Base-by-base conservation (phyloP, 1,140 invertebrate species). In the Adoxophyes honmai region DNA sequence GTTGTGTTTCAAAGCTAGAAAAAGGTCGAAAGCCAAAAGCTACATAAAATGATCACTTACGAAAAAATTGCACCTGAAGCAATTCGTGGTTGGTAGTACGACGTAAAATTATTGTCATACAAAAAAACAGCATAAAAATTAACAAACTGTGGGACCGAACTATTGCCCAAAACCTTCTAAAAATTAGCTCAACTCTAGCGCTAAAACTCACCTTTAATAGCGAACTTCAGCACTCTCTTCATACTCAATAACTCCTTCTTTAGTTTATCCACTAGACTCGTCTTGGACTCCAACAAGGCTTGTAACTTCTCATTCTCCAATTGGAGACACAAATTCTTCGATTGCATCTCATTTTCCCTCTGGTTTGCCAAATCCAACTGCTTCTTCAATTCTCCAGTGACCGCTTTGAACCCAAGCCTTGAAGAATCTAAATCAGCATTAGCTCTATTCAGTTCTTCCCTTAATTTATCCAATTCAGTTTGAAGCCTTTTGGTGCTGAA, bases 271-370 rank as follows among this genome's bases (percentile, higher is more conserved):
- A 77, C 34, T 9, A 75, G 42, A 34, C 57, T 66, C 5, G 62
- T 58, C 62, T 77, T 74, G 1, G 57, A 62, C 4, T 66, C 60
- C 14, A 75, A 34, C 5, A 70, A 15, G n/a, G 55, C 44, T 44
- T 67, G 62, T 35, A 74, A 58, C 63, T 73, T 77, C 15, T 70
- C 68, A 34, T 74, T 74, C 39, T 77, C 74, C 10, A 77, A 34
- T 53, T 62, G 60, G 10, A 73, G 53, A n/a, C 39, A 34, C 34
- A 77, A 38, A 44, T 60, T 66, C 15, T 55, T 66, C 4, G 54
- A 56, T 15, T 66, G 64, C 10, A 21, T 53, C 1, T 75, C 63
- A 13, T 66, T 11, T 52, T 77, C 69, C 34, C 61, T 44, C 1
- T 56, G 21, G 52, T 69, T 63, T 4, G 64, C 56, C 18, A 28